Conservation (phyloP, 2,113 vertebrate genomes). For the Eulemur rufifrons region DNA sequence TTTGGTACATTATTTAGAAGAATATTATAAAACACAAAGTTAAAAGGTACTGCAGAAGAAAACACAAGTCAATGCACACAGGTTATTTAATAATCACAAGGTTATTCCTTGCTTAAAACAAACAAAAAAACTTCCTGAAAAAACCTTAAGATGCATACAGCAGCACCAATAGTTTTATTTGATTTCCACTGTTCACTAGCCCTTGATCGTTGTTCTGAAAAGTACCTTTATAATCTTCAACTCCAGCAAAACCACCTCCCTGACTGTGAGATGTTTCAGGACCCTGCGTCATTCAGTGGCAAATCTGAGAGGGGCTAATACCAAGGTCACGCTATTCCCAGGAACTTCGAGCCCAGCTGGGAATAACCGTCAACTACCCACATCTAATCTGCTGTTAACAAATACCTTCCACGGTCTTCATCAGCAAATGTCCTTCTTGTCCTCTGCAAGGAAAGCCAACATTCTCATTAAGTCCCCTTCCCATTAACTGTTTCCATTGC, state of each 20-base stretch:
- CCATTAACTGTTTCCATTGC: neutral
- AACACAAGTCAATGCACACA: neutral
- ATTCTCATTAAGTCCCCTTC: neutral
- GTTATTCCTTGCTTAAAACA: neutral
- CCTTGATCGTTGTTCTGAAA: neutral
- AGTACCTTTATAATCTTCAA: neutral
- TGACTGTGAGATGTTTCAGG: neutral
- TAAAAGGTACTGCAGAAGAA: neutral
- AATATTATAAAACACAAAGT: neutral
- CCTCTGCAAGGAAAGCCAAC: neutral
- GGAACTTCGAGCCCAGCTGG: constrained; percentile 77
- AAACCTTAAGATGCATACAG: neutral
- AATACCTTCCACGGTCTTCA: constrained; percentile 68
- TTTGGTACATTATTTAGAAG: neutral
- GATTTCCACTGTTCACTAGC: neutral
- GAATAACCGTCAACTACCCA: constrained; percentile 59
- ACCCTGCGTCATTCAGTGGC: neutral
- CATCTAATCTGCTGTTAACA: constrained; percentile 76
- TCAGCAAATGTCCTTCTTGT: constrained; percentile 69
- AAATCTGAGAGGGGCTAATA: constrained; percentile 66
- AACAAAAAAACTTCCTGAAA: neutral
- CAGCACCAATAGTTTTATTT: neutral
- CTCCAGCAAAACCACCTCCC: neutral
- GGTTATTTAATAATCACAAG: neutral
- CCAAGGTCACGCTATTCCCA: constrained; percentile 81